phyloP scores from a whole-genome alignment of 1,140 invertebrate species.

The Portunus trituberculatus region DNA sequence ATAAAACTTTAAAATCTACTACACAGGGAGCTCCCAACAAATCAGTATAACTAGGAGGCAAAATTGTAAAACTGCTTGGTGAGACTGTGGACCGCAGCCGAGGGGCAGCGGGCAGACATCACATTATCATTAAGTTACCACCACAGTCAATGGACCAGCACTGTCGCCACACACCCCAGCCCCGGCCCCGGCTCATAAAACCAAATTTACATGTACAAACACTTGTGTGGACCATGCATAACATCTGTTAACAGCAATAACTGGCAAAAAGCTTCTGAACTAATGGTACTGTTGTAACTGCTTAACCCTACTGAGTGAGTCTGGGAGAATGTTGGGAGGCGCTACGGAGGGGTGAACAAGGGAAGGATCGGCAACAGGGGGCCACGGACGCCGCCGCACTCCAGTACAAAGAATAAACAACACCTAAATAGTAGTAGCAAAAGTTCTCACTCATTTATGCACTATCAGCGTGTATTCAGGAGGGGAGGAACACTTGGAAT shows the following conservation, averaged over 20 bases:
- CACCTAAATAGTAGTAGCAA: slow-evolving; percentile 69
- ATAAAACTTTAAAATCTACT: slow-evolving; percentile 72
- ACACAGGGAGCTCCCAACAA: slow-evolving; percentile 75
- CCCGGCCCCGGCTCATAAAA: slow-evolving; percentile 58
- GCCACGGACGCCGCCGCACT: slow-evolving; percentile 28
- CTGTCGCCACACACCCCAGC: slow-evolving; percentile 17
- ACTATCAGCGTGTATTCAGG: slow-evolving; percentile 63
- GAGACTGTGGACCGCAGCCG: slow-evolving; percentile 23
- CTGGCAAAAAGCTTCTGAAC: slow-evolving; percentile 74
- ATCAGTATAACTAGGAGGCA: slow-evolving; percentile 71
- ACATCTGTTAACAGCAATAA: slow-evolving; percentile 72
- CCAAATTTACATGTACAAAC: slow-evolving; percentile 63
- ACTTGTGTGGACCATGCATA: slow-evolving; percentile 67
- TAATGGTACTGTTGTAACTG: slow-evolving; percentile 73
- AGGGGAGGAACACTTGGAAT: slow-evolving; percentile 74
- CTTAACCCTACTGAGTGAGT: slow-evolving; percentile 75
- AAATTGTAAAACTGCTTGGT: slow-evolving; percentile 73
- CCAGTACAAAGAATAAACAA: slow-evolving; percentile 71
- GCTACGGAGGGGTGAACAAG: slow-evolving; percentile 44
- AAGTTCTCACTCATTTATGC: slow-evolving; percentile 68
- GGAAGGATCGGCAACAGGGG: slow-evolving; percentile 59
- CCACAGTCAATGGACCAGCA: slow-evolving; percentile 64
- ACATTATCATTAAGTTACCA: slow-evolving; percentile 57
- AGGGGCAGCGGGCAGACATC: slow-evolving; percentile 30
- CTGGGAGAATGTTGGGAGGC: slow-evolving; percentile 72